Percentiles rank a stretch among this genome's conserved stretches.
Conservation (phyloP, 2,113 vertebrate genomes). For the Oxyruncus cristatus region DNA sequence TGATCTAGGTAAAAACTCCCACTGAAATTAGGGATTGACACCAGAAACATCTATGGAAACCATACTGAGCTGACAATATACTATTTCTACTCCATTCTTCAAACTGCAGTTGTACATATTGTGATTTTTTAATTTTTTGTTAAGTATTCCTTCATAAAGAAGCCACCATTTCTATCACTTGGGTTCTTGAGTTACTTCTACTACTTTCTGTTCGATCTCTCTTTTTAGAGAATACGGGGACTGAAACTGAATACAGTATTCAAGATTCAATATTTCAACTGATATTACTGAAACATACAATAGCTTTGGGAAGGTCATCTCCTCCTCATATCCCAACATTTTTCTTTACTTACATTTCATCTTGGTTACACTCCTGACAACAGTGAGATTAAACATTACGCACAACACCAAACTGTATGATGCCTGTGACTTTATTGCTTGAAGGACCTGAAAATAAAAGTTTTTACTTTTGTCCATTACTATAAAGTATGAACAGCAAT, state of each 20-base stretch:
- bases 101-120: fast-evolving
- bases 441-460: not conserved
- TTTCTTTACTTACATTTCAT: not conserved
- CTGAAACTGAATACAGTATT: not conserved
- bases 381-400: not conserved
- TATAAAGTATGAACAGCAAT: not conserved
- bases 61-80: not conserved
- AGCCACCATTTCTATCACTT: not conserved
- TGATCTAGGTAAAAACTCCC: not conserved
- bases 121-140: not conserved
- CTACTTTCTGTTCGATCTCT: not conserved
- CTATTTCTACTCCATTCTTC: not conserved
- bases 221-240: not conserved
- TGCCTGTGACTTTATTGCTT: not conserved
- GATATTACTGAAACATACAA: not conserved
- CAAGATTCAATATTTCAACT: not conserved
- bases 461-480: not conserved
- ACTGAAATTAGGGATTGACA: not conserved
- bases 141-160: not conserved
- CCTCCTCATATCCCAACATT: not conserved
- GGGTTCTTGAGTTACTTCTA: not conserved
- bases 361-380: not conserved
- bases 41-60: not conserved
- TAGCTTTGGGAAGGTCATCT: not conserved
- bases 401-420: not conserved